phyloP scores from a whole-genome alignment of 2,797 vertebrate genomes.

The Rhadinocentrus ornatus region DNA sequence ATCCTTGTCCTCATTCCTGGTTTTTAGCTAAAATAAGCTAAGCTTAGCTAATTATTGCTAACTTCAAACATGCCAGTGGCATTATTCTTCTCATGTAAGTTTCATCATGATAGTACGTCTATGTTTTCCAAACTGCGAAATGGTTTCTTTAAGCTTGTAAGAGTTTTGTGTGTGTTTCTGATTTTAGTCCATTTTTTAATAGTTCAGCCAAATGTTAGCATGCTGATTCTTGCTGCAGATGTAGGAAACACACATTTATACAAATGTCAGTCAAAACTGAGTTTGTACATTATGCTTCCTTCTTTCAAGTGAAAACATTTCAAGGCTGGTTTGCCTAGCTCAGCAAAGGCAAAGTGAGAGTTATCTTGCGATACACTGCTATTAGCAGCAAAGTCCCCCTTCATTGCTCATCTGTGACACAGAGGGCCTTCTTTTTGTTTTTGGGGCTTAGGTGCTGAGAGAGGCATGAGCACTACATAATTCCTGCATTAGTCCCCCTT shows the following conservation, averaged over 20 bases:
- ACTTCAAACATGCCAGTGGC: too few relatives aligned
- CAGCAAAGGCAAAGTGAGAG: slow-evolving; percentile 31
- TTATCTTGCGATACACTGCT: neutral
- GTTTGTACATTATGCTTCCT: slow-evolving; percentile 38
- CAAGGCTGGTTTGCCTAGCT: slow-evolving; percentile 12
- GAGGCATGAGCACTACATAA: slow-evolving; percentile 27
- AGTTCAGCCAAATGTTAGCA: slow-evolving; percentile 6
- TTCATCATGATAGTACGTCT: too few relatives aligned
- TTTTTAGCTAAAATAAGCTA: too few relatives aligned
- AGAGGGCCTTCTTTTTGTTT: slow-evolving; percentile 38
- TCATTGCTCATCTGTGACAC: slow-evolving; percentile 36
- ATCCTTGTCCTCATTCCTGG: too few relatives aligned
- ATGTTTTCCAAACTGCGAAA: neutral
- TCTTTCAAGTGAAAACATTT: slow-evolving; percentile 44
- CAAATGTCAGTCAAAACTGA: slow-evolving; percentile 20
- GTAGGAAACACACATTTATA: too few relatives aligned
- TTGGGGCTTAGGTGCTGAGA: slow-evolving; percentile 50
- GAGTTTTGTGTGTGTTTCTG: neutral
- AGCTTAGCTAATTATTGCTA: too few relatives aligned
- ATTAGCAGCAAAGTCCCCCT: slow-evolving; percentile 5
- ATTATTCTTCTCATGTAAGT: too few relatives aligned
- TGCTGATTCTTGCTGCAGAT: slow-evolving; percentile 36
- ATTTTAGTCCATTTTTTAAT: neutral
- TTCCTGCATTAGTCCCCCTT: slow-evolving; percentile 32
- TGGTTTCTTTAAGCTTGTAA: neutral